phyloP scores from a whole-genome alignment of 92 coral and sea anemone species.

The Umimayanthus chanpuru region DNA sequence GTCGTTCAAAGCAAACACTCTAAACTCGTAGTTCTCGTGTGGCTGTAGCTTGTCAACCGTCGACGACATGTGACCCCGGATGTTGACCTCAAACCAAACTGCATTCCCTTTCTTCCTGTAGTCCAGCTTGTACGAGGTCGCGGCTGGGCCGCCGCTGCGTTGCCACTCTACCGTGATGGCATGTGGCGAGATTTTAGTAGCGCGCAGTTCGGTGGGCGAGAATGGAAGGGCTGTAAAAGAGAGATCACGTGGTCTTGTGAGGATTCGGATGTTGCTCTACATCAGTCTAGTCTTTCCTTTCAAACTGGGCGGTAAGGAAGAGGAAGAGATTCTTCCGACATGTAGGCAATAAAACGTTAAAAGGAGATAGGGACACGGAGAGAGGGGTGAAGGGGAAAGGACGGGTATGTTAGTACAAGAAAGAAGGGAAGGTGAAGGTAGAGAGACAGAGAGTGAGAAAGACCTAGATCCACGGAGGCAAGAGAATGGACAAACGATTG shows the following conservation, averaged over 20 bases:
- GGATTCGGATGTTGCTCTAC: background rate
- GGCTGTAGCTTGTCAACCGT: constrained; percentile 62
- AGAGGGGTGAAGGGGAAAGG: background rate
- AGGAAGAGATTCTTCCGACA: too few relatives aligned
- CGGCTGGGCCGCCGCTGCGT: constrained; percentile 64
- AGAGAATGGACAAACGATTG: too few relatives aligned
- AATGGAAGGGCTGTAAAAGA: constrained; percentile 70
- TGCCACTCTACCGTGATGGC: constrained; percentile 83
- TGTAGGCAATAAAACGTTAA: background rate
- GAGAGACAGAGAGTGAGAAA: background rate
- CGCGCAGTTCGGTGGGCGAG: constrained; percentile 73
- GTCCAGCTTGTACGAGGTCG: constrained; percentile 67
- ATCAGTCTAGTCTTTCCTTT: background rate
- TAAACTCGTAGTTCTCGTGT: constrained; percentile 73
- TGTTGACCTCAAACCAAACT: constrained; percentile 61
- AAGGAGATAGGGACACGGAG: background rate
- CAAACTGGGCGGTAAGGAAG: background rate
- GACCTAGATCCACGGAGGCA: background rate
- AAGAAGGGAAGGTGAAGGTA: background rate
- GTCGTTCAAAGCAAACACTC: constrained; percentile 77
- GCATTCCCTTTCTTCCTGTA: constrained; percentile 60
- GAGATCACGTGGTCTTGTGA: background rate
- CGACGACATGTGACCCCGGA: constrained; percentile 69
- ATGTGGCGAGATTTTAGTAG: constrained; percentile 59
- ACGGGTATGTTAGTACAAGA: background rate